Evolutionary conservation across 2,797 vertebrate genomes (phyloP), one percentile per base, ranked within the genome.

Genomic region (Oryzias dopingdopingensis): DNA sequence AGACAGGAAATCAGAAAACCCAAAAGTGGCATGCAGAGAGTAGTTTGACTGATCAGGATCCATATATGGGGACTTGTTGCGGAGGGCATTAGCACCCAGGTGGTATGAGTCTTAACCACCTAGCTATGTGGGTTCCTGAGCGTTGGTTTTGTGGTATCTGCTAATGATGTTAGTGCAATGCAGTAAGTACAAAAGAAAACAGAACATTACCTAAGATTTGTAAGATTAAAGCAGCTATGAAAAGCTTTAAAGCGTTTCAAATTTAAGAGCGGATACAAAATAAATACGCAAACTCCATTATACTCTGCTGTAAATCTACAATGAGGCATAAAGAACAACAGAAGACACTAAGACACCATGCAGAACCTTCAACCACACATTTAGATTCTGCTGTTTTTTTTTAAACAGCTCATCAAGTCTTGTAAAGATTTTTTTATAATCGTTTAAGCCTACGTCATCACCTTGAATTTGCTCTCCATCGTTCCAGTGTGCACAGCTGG

Each of bases 401-500:
- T 37, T 37, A 37, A 37, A 37, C 32, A 37, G 32, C 32, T 37
- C 32, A 12, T 37, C 10, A 10, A 37, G 12, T 37, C 32, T 13
- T 13, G 26, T 6, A 6, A 6, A 29, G 26, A 29, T 32, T 48
- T 56, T 52, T 32, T 13, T 49, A 42, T 17, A 22, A 49, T 5
- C 2, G 5, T 37, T 29, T 32, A 4, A 23, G 29, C 15, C 5
- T 24, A 53, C 17, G 37, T 70, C 43, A 56, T 16, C 65, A 54
- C 47, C 52, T 64, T 13, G 23, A n/a, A 26, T 5, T 23, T 42
- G 2, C 56, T 61, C 65, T 14, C 4, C 49, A 49, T 62, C 65
- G 23, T 42, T 23, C 15, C 57, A 55, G 23, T 55, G 53, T 49
- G 62, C 48, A 69, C 22, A 53, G 56, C 59, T 58, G n/a, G 49